These are phyloP conservation scores for Morelia viridis DNA, from an alignment of 2,797 vertebrate species.

Conservation along the genomic window DNA sequence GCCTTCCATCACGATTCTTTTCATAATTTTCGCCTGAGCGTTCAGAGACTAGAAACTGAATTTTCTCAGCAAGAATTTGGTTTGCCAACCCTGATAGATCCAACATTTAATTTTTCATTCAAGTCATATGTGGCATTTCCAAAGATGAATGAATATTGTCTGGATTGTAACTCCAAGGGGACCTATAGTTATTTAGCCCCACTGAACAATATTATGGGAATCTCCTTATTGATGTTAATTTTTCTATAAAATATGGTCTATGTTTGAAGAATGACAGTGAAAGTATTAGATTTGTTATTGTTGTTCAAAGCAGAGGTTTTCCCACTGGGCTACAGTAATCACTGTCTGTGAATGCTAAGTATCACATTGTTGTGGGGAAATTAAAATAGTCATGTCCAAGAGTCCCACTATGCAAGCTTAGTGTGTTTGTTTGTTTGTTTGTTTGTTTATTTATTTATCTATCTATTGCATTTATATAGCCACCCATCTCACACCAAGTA, in stretches of 20 bases:
- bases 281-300: neutral
- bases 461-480: too few relatives aligned
- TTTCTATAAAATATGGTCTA: neutral
- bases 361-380: neutral
- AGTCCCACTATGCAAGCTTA: neutral
- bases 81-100: neutral
- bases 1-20: slow-evolving; percentile 14
- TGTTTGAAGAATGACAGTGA: neutral
- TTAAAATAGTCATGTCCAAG: neutral
- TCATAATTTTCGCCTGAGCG: slow-evolving; percentile 27
- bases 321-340: neutral
- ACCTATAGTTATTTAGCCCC: neutral
- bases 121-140: slow-evolving; percentile 28
- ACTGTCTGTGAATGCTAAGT: neutral
- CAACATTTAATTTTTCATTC: slow-evolving; percentile 50
- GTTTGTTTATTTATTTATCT: too few relatives aligned
- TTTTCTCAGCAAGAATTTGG: neutral
- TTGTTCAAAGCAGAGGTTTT: neutral
- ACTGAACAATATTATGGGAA: neutral
- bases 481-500: too few relatives aligned
- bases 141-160: neutral
- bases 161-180: neutral
- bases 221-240: neutral
- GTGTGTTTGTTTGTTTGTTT: too few relatives aligned
- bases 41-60: neutral